Conservation (phyloP, 2,888 invertebrate genomes). For the Philereme vetulata region DNA sequence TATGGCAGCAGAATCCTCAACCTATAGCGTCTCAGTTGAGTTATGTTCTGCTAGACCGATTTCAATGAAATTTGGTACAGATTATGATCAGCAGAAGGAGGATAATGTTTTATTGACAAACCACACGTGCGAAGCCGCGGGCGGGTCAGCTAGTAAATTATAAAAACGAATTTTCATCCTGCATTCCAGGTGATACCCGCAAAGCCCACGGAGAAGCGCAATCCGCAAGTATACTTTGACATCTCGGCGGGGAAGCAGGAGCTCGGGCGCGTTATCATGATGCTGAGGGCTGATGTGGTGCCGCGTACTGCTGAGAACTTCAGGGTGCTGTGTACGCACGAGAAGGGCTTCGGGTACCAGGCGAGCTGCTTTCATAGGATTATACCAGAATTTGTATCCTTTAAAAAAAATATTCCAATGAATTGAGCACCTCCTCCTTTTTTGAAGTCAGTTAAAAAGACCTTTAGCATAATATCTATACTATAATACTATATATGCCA, state of each 20-base stretch:
- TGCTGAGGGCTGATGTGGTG: slow-evolving; percentile 95
- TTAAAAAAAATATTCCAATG: slow-evolving; percentile 40
- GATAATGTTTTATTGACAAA: too few species aligned
- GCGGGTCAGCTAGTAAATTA: too few species aligned
- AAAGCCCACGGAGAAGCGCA: slow-evolving; percentile 78
- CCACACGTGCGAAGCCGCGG: too few species aligned
- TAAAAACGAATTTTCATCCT: too few species aligned
- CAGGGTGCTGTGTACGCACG: slow-evolving; percentile 95
- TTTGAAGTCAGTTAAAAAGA: too few species aligned
- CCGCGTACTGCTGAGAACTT: slow-evolving; percentile 98
- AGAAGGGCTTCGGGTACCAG: slow-evolving; percentile 98
- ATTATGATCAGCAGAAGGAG: too few species aligned
- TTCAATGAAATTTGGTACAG: too few species aligned
- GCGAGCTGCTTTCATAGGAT: slow-evolving; percentile 95
- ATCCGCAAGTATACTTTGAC: slow-evolving; percentile 98
- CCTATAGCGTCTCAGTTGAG: too few species aligned
- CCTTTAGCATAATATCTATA: too few species aligned
- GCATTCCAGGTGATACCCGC: slow-evolving; percentile 56
- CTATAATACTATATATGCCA: too few species aligned
- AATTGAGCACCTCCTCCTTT: background rate
- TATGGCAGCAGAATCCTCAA: too few species aligned
- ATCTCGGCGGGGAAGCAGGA: slow-evolving; percentile 95
- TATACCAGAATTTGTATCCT: slow-evolving; percentile 98
- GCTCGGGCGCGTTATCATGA: slow-evolving; percentile 95
- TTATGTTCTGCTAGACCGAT: too few species aligned